Conservation (phyloP, 2,113 vertebrate genomes). For the Hippocampus guttulatus region DNA sequence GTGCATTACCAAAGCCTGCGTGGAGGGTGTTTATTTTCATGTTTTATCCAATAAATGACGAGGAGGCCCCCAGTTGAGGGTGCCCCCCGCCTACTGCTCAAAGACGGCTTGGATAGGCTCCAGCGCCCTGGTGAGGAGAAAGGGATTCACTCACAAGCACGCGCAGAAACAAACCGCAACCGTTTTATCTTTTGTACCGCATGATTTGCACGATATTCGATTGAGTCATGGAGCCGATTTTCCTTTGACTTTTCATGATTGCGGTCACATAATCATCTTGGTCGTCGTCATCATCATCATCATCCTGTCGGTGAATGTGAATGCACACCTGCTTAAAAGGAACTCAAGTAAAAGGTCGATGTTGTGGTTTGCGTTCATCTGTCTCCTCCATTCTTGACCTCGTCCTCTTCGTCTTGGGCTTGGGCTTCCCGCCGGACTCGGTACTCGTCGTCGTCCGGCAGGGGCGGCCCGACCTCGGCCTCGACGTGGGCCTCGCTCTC, state of each 20-base stretch:
- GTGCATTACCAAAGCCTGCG: too few relatives aligned
- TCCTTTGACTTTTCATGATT: background rate
- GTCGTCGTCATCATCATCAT: background rate
- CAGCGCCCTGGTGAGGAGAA: too few relatives aligned
- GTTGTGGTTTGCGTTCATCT: too few relatives aligned
- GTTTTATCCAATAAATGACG: too few relatives aligned
- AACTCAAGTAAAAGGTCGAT: background rate
- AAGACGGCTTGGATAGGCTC: too few relatives aligned
- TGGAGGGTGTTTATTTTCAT: too few relatives aligned
- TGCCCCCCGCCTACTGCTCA: too few relatives aligned
- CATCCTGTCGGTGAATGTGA: background rate
- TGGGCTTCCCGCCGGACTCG: background rate
- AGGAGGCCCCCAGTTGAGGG: too few relatives aligned
- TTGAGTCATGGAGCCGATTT: background rate
- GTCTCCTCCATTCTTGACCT: background rate
- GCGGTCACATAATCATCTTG: background rate
- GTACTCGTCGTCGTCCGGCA: background rate
- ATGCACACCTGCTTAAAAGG: background rate
- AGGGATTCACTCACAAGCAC: background rate
- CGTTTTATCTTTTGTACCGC: background rate
- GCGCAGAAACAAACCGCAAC: background rate
- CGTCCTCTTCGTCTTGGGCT: background rate
- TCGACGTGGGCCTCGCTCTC: conserved; percentile 15
- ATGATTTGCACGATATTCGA: background rate
- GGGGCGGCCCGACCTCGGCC: conserved; percentile 28